These are phyloP conservation scores for Dyspetes luteomarginatus DNA, from an alignment of 2,888 invertebrate genomes.

Conservation along the genomic window DNA sequence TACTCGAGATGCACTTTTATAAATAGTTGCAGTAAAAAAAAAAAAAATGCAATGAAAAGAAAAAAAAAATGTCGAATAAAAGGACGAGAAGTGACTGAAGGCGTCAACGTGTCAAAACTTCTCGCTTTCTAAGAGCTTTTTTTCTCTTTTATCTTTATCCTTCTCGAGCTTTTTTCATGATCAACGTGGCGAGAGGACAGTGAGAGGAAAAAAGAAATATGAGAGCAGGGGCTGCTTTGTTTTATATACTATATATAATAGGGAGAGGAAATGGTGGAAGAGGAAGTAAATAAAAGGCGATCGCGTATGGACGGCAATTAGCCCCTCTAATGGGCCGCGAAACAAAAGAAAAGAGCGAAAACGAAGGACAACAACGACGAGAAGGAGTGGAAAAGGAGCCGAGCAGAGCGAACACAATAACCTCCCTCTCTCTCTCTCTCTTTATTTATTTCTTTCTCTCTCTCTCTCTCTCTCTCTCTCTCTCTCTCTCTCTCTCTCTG, in stretches of 20 bases:
- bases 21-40: conserved; percentile 28
- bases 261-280: conserved; percentile 72
- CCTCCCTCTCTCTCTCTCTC: no score
- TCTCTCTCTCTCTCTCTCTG: no score
- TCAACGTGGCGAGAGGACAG: neutral
- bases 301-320: conserved; percentile 82
- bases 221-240: neutral
- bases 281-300: conserved; percentile 80
- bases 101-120: neutral
- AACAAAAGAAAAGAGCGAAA: conserved; percentile 79
- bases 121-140: neutral
- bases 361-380: conserved; percentile 55
- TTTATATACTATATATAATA: neutral
- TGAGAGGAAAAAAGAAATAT: neutral
- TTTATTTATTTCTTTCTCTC: no score
- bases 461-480: no score
- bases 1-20: conserved; percentile 53
- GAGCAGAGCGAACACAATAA: conserved; percentile 80
- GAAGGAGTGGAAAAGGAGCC: conserved; percentile 56
- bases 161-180: neutral
- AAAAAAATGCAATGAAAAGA: conserved; percentile 11
- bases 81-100: conserved; percentile 25
- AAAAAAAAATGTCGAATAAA: conserved; percentile 24
- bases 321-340: conserved; percentile 82
- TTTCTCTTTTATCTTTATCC: neutral